Evolutionary conservation across 1,140 invertebrate species (phyloP).

Genomic region (Bombus waltoni): DNA sequence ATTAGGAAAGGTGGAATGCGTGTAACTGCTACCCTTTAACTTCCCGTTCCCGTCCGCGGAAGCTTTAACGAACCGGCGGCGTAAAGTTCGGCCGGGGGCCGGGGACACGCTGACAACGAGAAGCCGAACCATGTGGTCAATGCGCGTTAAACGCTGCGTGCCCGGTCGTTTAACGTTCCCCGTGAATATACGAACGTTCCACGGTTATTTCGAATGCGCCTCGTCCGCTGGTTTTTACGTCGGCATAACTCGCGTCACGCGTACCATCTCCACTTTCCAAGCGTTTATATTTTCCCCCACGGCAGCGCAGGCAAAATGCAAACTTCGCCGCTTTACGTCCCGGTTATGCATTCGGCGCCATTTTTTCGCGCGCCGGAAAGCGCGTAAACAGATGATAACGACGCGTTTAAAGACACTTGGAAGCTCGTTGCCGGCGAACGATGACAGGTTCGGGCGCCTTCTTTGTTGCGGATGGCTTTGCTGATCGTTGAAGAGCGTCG

Average conservation of each 20-base stretch:
- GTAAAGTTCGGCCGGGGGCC: constrained; percentile 36
- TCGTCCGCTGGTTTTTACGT: constrained; percentile 54
- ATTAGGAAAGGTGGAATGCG: constrained; percentile 50
- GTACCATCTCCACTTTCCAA: background rate
- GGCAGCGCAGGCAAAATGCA: background rate
- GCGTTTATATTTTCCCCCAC: constrained; percentile 30
- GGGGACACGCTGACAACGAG: constrained; percentile 54
- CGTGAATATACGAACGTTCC: constrained; percentile 61
- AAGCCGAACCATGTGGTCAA: constrained; percentile 66
- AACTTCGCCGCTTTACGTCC: constrained; percentile 5
- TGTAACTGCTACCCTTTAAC: constrained; percentile 46
- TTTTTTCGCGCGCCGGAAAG: constrained; percentile 8
- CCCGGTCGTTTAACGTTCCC: constrained; percentile 59
- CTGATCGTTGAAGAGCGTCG: background rate
- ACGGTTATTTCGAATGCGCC: constrained; percentile 63
- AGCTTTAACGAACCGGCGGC: constrained; percentile 49
- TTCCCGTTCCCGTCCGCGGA: constrained; percentile 8
- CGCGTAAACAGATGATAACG: background rate
- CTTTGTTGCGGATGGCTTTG: background rate
- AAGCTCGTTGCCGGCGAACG: background rate
- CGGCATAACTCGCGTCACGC: constrained; percentile 45
- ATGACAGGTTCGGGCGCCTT: background rate
- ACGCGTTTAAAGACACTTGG: background rate
- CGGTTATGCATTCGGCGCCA: background rate
- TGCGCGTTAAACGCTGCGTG: constrained; percentile 52